Conservation (phyloP, 2,888 invertebrate species). For the Notodonta ziczac region DNA sequence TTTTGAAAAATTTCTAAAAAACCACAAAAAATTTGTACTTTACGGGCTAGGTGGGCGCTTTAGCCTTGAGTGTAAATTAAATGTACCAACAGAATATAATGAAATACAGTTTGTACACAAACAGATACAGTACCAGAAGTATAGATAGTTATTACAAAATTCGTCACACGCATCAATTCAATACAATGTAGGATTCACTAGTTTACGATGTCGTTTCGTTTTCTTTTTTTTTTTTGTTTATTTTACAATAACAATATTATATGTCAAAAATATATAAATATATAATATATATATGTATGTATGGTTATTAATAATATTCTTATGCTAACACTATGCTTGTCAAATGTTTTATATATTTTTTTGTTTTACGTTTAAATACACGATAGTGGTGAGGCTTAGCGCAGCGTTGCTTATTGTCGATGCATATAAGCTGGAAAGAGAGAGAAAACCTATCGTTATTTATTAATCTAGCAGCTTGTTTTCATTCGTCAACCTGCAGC, state of each 20-base stretch:
- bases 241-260: slow-evolving; percentile 16
- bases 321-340: slow-evolving; percentile 49
- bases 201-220: slow-evolving; percentile 22
- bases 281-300: slow-evolving; percentile 31
- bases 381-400: slow-evolving; percentile 29
- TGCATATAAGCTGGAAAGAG: slow-evolving; percentile 71
- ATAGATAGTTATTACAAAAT: no score
- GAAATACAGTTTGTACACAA: no score
- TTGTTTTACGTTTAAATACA: slow-evolving; percentile 21
- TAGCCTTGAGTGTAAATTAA: no score
- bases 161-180: slow-evolving; percentile 38
- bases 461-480: no score
- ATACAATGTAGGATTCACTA: slow-evolving; percentile 6
- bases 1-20: no score
- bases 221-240: slow-evolving; percentile 8
- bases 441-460: slow-evolving; percentile 18
- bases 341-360: slow-evolving; percentile 21
- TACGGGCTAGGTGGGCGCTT: no score
- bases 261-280: slow-evolving; percentile 49
- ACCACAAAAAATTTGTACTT: no score
- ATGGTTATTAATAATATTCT: slow-evolving; percentile 43
- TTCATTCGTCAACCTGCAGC: no score
- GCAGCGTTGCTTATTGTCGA: slow-evolving; percentile 72
- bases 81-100: no score
- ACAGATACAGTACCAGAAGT: no score